Evolutionary conservation across 2,113 vertebrate genomes (phyloP).

Genomic region (Neopipo cinnamomea): DNA sequence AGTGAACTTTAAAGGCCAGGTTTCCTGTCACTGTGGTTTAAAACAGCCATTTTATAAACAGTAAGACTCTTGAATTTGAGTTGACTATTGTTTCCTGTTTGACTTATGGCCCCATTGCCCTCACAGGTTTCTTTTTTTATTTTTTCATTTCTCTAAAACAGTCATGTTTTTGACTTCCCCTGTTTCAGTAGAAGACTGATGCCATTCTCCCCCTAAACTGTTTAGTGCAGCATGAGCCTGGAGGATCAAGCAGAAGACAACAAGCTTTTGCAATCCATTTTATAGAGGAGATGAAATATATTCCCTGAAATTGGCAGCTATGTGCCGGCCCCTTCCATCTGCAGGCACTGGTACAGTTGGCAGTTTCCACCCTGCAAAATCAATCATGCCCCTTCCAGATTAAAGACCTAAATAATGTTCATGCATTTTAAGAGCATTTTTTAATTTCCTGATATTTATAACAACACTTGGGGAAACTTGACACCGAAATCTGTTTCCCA

Average conservation of each 20-base stretch:
- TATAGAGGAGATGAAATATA: constrained; percentile 48
- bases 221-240: not conserved
- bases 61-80: not conserved
- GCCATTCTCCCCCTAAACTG: not conserved
- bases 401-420: constrained; percentile 70
- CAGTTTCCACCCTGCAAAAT: constrained; percentile 67
- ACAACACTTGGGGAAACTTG: constrained; percentile 68
- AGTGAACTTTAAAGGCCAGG: not conserved
- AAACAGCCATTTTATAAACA: not conserved
- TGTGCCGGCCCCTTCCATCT: constrained; percentile 66
- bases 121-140: not conserved
- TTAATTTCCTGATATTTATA: constrained; percentile 72
- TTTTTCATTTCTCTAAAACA: not conserved
- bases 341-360: constrained; percentile 67
- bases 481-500: constrained; percentile 66
- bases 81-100: not conserved
- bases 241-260: constrained; percentile 49
- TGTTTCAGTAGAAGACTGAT: not conserved
- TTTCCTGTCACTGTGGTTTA: not conserved
- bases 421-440: constrained; percentile 68
- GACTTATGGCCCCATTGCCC: not conserved
- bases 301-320: constrained; percentile 65
- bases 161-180: not conserved
- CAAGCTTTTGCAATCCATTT: constrained; percentile 39
- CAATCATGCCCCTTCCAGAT: constrained; percentile 71